phyloP scores from a whole-genome alignment of 2,888 invertebrate genomes.

The Eutolmus rufibarbis region DNA sequence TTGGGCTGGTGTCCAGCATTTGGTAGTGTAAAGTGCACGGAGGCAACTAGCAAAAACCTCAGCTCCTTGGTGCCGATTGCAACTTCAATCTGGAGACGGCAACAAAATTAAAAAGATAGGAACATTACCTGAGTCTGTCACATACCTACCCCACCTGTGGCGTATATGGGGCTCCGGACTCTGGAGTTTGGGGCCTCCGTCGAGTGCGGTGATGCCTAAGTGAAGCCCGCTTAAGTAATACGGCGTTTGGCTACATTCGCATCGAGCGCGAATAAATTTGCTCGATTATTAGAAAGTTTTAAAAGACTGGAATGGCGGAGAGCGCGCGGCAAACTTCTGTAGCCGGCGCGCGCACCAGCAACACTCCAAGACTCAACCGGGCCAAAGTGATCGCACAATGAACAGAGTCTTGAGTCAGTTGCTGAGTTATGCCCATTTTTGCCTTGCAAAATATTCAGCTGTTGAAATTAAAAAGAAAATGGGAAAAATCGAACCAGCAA shows the following conservation, averaged over 20 bases:
- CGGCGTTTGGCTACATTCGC: neutral
- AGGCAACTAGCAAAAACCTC: neutral
- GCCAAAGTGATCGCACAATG: slow-evolving; percentile 25
- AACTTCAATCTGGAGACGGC: neutral
- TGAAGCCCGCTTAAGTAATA: neutral
- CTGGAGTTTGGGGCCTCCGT: neutral
- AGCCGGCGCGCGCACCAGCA: neutral
- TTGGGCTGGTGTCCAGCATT: neutral
- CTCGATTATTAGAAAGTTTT: slow-evolving; percentile 37
- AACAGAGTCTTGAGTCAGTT: slow-evolving; percentile 10
- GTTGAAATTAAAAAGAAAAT: slow-evolving; percentile 30
- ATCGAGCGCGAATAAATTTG: slow-evolving; percentile 23
- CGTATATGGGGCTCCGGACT: neutral
- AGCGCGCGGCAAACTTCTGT: neutral
- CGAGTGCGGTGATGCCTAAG: neutral
- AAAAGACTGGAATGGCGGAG: slow-evolving; percentile 1
- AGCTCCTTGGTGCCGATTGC: neutral
- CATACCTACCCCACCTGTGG: neutral
- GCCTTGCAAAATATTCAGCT: slow-evolving; percentile 37
- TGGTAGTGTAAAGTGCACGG: neutral
- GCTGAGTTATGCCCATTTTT: slow-evolving; percentile 32
- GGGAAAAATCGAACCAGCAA: neutral
- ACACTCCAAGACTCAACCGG: slow-evolving; percentile 6
- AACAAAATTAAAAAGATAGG: neutral
- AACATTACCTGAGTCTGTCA: neutral